Conservation (phyloP, 2,113 vertebrate genomes). For the Cranoglanis bouderius region DNA sequence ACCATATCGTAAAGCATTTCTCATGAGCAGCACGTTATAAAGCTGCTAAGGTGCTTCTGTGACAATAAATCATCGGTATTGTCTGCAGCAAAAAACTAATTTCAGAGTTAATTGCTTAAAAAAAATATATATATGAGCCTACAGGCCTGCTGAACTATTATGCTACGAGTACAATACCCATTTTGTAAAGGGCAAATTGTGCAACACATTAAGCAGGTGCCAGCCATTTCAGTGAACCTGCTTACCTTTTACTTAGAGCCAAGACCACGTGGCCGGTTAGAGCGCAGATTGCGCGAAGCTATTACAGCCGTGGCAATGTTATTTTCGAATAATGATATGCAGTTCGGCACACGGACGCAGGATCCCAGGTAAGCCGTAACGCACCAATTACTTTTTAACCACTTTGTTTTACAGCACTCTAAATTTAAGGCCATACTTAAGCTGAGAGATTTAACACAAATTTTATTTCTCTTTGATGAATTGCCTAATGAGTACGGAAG, state of each 20-base stretch:
- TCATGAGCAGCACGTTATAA: not conserved
- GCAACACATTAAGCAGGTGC: conserved; percentile 19
- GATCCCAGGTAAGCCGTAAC: conserved; percentile 19
- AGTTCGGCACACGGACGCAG: conserved; percentile 5
- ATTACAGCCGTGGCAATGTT: not conserved
- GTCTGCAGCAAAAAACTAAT: not conserved
- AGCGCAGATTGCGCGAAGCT: not conserved
- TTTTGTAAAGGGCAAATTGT: not conserved
- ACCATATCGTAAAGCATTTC: not conserved
- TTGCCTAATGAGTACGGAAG: conserved; percentile 26
- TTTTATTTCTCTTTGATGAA: conserved; percentile 41
- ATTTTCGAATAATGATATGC: conserved; percentile 6
- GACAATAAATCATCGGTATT: not conserved
- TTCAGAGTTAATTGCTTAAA: not conserved
- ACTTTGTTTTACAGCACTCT: conserved; percentile 36
- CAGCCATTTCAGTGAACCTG: not conserved
- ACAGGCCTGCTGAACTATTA: not conserved
- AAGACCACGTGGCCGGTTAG: not conserved
- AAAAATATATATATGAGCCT: not conserved
- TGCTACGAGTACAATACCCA: not conserved
- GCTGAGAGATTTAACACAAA: conserved; percentile 26
- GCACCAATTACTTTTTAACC: conserved; percentile 51
- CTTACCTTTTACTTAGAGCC: not conserved
- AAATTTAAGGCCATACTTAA: conserved; percentile 40
- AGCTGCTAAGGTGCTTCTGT: not conserved